phyloP scores from a whole-genome alignment of 2,888 invertebrate genomes.

The Abrostola tripartita region DNA sequence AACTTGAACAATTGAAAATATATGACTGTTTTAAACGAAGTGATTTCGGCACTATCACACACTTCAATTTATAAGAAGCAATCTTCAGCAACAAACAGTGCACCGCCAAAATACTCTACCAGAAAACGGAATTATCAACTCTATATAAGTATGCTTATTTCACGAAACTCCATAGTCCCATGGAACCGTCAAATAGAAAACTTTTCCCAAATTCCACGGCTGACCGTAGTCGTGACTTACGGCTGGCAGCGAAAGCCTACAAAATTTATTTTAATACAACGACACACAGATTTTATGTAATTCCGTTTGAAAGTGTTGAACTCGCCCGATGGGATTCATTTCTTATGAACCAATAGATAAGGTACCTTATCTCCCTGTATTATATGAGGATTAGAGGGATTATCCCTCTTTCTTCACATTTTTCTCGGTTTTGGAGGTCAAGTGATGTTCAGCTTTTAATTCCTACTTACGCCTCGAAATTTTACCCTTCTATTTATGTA shows the following conservation, averaged over 20 bases:
- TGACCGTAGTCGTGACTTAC: constrained; percentile 54
- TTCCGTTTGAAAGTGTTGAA: constrained; percentile 40
- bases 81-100: too few species aligned
- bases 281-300: constrained; percentile 39
- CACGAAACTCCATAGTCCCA: background rate
- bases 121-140: too few species aligned
- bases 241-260: constrained; percentile 50
- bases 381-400: constrained; percentile 31
- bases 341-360: constrained; percentile 7
- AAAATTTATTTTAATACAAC: constrained; percentile 44
- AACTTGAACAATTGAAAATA: too few species aligned
- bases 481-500: too few species aligned
- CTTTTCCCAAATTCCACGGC: constrained; percentile 44
- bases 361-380: constrained; percentile 13
- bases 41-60: too few species aligned
- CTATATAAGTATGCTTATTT: too few species aligned
- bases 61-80: too few species aligned
- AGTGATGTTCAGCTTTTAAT: background rate
- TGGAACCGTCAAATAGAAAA: constrained; percentile 7
- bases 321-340: constrained; percentile 20
- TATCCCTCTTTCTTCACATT: background rate
- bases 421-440: background rate
- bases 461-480: too few species aligned
- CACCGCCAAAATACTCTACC: too few species aligned
- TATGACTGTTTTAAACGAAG: too few species aligned